Conservation (phyloP, 2,888 invertebrate species). For the Loripinus fragilis region DNA sequence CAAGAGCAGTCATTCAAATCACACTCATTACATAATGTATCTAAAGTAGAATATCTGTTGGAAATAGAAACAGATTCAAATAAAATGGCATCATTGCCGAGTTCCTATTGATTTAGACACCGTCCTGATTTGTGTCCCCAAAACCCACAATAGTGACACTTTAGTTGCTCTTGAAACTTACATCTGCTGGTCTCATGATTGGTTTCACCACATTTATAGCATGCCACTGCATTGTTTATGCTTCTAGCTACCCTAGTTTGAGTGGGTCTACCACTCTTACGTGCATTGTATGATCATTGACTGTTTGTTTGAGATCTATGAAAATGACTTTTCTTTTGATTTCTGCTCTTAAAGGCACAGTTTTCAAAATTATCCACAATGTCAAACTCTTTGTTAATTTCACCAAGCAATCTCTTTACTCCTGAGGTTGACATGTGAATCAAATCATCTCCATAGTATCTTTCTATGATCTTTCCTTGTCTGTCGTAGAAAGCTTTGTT, state of each 20-base stretch:
- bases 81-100: constrained; percentile 8
- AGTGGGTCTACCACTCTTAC: too few species aligned
- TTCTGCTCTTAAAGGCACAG: neutral
- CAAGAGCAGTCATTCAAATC: neutral
- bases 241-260: too few species aligned
- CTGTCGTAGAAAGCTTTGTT: neutral
- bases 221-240: neutral
- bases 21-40: neutral
- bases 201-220: neutral
- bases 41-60: neutral
- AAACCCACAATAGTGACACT: neutral
- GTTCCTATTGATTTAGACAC: neutral
- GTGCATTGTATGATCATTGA: too few species aligned
- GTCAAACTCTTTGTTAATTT: neutral
- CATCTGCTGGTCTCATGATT: neutral
- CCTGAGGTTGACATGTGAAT: constrained; percentile 6
- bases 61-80: neutral
- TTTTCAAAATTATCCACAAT: neutral
- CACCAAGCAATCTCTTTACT: neutral
- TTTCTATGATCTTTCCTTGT: neutral
- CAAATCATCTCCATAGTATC: neutral
- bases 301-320: too few species aligned
- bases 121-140: neutral
- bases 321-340: too few species aligned
- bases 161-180: neutral